A percentile compares a stretch with the other conserved stretches of the same genome.
These are phyloP conservation scores for Heliornis fulica DNA, from an alignment of 2,113 vertebrate genomes.

Conservation along the genomic window DNA sequence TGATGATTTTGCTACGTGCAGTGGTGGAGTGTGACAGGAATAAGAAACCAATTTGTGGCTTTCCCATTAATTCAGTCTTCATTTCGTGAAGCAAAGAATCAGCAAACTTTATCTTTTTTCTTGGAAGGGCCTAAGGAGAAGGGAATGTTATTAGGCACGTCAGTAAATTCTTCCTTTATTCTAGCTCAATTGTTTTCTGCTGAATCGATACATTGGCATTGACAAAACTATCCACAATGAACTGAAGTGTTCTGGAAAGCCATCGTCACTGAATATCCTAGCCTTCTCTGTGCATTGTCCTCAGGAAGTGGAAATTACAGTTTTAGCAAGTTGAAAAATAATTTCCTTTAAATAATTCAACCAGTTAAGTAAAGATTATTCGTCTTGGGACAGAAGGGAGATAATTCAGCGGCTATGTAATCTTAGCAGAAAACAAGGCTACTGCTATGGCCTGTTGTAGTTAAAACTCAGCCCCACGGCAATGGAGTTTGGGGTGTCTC, in stretches of 20 bases:
- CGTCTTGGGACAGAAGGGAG: not conserved
- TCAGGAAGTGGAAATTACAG: not conserved
- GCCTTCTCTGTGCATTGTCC: not conserved
- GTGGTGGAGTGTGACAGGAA: not conserved
- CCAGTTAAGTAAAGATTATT: not conserved
- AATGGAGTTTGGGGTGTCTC: not conserved
- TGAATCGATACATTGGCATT: not conserved
- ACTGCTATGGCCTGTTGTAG: not conserved
- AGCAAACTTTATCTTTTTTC: conserved; percentile 28
- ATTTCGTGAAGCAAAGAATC: conserved; percentile 62
- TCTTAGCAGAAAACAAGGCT: not conserved
- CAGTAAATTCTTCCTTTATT: conserved; percentile 22
- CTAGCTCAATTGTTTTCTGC: not conserved
- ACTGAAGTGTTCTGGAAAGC: not conserved
- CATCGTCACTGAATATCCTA: not conserved
- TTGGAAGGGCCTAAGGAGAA: not conserved
- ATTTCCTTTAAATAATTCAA: not conserved
- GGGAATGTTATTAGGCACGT: not conserved
- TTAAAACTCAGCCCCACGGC: not conserved
- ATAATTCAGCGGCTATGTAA: not conserved
- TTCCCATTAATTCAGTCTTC: conserved; percentile 19
- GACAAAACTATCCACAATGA: not conserved
- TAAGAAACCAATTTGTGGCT: conserved; percentile 45
- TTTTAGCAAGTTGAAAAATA: not conserved
- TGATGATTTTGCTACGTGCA: not conserved